Conservation (phyloP, 2,113 vertebrate genomes). For the Notechis scutatus region DNA sequence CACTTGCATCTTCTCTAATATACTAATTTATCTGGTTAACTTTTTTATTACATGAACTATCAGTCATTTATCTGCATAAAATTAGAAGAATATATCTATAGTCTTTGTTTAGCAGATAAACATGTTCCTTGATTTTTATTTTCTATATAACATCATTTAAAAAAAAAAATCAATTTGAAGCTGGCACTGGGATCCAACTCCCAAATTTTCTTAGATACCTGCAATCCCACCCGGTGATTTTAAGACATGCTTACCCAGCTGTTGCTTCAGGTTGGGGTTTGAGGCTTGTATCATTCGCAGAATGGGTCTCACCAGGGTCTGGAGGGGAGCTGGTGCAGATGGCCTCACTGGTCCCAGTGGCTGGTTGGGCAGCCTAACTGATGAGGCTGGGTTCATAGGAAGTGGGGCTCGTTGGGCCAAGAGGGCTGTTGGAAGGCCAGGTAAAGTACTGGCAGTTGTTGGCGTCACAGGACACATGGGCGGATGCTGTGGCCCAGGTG, state of each 20-base stretch:
- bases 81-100: neutral
- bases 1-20: neutral
- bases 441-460: conserved; percentile 11
- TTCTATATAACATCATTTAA: neutral
- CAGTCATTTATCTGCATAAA: neutral
- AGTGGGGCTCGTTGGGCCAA: conserved; percentile 54
- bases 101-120: neutral
- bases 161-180: neutral
- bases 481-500: conserved; percentile 53
- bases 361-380: conserved; percentile 53
- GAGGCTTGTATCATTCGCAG: conserved; percentile 10
- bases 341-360: conserved; percentile 45
- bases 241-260: neutral
- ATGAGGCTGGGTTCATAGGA: conserved; percentile 9
- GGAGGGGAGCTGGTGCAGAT: conserved; percentile 55
- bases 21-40: neutral
- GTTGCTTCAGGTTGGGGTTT: neutral
- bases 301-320: conserved; percentile 57
- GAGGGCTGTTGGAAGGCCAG: conserved; percentile 60
- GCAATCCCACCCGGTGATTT: rapidly evolving
- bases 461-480: conserved; percentile 34
- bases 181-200: neutral
- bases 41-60: neutral
- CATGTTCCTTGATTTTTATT: neutral
- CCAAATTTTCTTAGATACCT: neutral